Conservation (phyloP, 1,140 invertebrate genomes). For the Luehdorfia chinensis region DNA sequence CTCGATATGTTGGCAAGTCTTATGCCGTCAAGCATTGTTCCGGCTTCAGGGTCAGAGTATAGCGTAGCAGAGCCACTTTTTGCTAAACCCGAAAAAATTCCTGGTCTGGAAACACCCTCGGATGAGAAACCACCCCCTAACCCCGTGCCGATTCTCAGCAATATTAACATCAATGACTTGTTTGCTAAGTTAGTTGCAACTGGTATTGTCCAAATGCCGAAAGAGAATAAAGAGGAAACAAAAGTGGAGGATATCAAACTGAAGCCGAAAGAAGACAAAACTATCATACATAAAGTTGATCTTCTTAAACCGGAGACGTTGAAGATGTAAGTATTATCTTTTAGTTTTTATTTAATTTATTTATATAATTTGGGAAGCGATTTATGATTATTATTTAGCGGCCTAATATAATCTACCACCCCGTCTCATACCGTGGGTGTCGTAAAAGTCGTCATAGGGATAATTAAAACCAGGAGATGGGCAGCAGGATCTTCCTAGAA, state of each 20-base stretch:
- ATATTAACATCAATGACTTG: conserved; percentile 87
- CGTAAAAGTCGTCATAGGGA: no score
- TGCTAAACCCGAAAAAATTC: conserved; percentile 44
- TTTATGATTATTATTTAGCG: no score
- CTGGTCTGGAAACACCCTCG: conserved; percentile 46
- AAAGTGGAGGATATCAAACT: conserved; percentile 64
- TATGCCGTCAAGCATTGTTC: conserved; percentile 79
- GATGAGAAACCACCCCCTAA: conserved; percentile 53
- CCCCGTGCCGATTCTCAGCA: conserved; percentile 41
- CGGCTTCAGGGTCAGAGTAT: conserved; percentile 78
- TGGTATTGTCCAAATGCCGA: conserved; percentile 84
- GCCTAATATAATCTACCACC: no score
- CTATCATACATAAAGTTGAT: conserved; percentile 79
- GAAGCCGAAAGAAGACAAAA: conserved; percentile 59
- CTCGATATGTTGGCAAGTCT: conserved; percentile 81
- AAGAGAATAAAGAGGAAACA: conserved; percentile 51
- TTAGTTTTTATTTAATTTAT: conserved; percentile 7
- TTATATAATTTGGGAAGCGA: no score
- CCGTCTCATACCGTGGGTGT: no score
- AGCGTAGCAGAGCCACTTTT: conserved; percentile 52
- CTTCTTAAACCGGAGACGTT: conserved; percentile 84
- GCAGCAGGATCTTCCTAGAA: no score
- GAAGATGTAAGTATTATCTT: conserved; percentile 82
- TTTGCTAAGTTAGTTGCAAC: conserved; percentile 90
- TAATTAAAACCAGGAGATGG: no score